A percentile compares a stretch with the other conserved stretches of the same genome.
phyloP scores from a whole-genome alignment of 2,113 vertebrate species.

The Elanoides forficatus region DNA sequence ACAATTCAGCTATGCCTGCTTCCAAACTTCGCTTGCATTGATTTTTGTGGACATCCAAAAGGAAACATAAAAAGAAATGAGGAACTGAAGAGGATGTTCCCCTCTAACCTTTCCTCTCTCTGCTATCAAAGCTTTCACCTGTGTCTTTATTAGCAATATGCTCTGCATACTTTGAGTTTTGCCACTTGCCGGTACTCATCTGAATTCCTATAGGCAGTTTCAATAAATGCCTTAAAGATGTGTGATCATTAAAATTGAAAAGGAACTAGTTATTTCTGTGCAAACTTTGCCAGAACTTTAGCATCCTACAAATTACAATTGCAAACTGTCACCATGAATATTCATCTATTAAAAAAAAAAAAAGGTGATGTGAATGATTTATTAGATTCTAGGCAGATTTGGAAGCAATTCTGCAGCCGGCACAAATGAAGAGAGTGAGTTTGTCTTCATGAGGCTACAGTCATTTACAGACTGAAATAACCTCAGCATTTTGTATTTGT shows the following conservation, averaged over 20 bases:
- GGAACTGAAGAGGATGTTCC: not conserved
- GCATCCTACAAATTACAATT: not conserved
- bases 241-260: not conserved
- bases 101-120: not conserved
- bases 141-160: not conserved
- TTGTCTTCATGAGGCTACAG: not conserved
- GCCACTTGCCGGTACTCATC: not conserved
- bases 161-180: not conserved
- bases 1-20: not conserved
- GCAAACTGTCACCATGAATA: constrained; percentile 8
- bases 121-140: not conserved
- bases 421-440: not conserved
- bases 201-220: not conserved
- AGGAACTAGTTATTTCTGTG: not conserved
- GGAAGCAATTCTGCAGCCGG: not conserved
- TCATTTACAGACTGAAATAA: not conserved
- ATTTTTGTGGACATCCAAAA: not conserved
- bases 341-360: not conserved
- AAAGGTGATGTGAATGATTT: not conserved
- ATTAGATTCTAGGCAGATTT: not conserved
- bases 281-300: constrained; percentile 15
- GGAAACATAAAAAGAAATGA: not conserved
- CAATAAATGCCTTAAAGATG: not conserved
- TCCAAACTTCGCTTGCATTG: not conserved
- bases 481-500: not conserved